Evolutionary conservation across 2,797 vertebrate genomes (phyloP).

Genomic region (Sebastes minor): DNA sequence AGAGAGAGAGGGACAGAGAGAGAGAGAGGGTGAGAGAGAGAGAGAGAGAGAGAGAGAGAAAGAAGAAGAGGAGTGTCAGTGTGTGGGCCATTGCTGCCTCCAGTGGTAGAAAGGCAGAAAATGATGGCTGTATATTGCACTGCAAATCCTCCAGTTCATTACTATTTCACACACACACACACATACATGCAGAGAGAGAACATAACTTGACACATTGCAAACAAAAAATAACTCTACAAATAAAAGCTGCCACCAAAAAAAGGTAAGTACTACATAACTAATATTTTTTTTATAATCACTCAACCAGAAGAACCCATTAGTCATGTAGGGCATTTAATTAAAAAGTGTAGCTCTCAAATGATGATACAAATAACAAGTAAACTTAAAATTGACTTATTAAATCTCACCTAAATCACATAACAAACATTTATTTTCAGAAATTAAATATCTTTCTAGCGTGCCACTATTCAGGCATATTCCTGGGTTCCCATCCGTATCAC

Average conservation of each 20-base stretch:
- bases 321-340: not conserved
- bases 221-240: not conserved
- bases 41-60: not conserved
- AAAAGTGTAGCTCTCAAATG: not conserved
- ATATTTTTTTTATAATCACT: not conserved
- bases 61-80: not conserved
- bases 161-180: not conserved
- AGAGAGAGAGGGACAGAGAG: not conserved
- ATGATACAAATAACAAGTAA: not conserved
- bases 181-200: not conserved
- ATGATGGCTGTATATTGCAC: not conserved
- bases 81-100: slow-evolving; percentile 64
- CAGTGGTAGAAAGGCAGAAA: slow-evolving; percentile 50
- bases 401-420: not conserved
- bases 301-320: not conserved
- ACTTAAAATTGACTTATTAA: not conserved
- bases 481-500: not conserved
- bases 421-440: not conserved
- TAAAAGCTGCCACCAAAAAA: not conserved
- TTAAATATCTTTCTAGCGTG: not conserved
- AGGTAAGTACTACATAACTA: not conserved
- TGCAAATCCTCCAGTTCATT: slow-evolving; percentile 12
- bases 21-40: not conserved
- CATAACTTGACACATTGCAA: not conserved
- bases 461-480: not conserved